Evolutionary conservation across 1,140 invertebrate genomes (phyloP), one percentile per base, ranked within the genome.

Genomic region (Idris sp.): DNA sequence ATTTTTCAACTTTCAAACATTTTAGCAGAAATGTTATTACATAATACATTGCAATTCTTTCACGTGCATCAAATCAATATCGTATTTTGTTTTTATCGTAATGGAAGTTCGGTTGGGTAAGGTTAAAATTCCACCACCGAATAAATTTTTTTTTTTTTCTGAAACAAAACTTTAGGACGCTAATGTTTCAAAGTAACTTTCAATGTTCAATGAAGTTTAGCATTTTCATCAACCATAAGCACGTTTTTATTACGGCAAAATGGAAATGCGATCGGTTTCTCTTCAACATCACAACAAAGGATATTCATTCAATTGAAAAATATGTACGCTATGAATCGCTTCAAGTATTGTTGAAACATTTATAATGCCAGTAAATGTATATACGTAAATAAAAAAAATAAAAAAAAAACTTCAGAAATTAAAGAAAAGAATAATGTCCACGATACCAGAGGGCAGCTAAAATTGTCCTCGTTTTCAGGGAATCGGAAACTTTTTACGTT

Each of bases 401-500:
- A n/a, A 9, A 26, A 15, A 48, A 51, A 59, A 41, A 51, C n/a
- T 13, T 48, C n/a, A 1, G 22, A 51, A 33, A 43, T 33, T 35
- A 43, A 53, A 41, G 28, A 43, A 53, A 40, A 43, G 26, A 36
- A 44, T 28, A 65, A 53, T 5, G 9, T 25, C 16, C 44, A 13
- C 38, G 19, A 54, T 46, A 22, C 40, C 49, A 53, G 46, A 65
- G 28, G 54, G 38, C 31, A 26, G 38, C 43, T 53, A 43, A 62
- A 71, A 61, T 46, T 54, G 38, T 53, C 19, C 30, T 7, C 35
- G 36, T 41, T 62, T 41, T 11, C n/a, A n/a, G n/a, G n/a, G 4
- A 38, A 54, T 54, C 31, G 49, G 25, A 67, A 67, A 56, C 62
- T 67, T 67, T 54, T 38, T 56, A 67, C 49, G 56, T 67, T 67